phyloP scores from a whole-genome alignment of 2,113 vertebrate genomes.

The Stegostoma tigrinum region DNA sequence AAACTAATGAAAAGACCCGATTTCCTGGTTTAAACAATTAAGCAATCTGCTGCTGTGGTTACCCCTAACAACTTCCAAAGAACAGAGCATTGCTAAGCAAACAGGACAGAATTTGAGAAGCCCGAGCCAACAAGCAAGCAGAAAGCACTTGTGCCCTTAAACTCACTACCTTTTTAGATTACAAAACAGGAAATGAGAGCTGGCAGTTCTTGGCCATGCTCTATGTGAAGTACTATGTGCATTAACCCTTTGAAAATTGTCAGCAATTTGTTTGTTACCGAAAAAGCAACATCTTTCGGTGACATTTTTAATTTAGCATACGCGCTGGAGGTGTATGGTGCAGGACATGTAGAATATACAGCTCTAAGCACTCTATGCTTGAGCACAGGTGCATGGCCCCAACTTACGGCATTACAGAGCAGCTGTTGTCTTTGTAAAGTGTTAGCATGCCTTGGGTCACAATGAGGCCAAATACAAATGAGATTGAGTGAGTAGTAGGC shows the following conservation, averaged over 20 bases:
- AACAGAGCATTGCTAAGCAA: constrained; percentile 60
- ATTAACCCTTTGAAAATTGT: constrained; percentile 6
- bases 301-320: neutral
- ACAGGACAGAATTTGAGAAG: constrained; percentile 53
- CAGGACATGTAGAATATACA: neutral
- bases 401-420: neutral
- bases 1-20: constrained; percentile 60
- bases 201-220: constrained; percentile 40
- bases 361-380: neutral
- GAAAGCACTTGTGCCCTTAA: constrained; percentile 53
- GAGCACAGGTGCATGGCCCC: neutral
- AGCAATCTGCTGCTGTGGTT: constrained; percentile 68
- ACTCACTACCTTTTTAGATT: constrained; percentile 50
- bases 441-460: neutral
- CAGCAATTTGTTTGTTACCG: neutral
- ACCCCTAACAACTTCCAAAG: constrained; percentile 67
- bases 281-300: neutral
- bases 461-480: constrained; percentile 11
- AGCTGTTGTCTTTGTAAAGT: constrained; percentile 11
- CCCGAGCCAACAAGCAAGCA: constrained; percentile 50
- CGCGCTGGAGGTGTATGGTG: neutral
- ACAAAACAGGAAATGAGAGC: constrained; percentile 49
- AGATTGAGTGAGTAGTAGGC: neutral
- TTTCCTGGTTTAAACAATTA: constrained; percentile 62
- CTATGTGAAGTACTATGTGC: constrained; percentile 14